A percentile compares a stretch with the other conserved stretches of the same genome.
phyloP scores from a whole-genome alignment of 2,113 vertebrate genomes.

The Pachyramphus minor region DNA sequence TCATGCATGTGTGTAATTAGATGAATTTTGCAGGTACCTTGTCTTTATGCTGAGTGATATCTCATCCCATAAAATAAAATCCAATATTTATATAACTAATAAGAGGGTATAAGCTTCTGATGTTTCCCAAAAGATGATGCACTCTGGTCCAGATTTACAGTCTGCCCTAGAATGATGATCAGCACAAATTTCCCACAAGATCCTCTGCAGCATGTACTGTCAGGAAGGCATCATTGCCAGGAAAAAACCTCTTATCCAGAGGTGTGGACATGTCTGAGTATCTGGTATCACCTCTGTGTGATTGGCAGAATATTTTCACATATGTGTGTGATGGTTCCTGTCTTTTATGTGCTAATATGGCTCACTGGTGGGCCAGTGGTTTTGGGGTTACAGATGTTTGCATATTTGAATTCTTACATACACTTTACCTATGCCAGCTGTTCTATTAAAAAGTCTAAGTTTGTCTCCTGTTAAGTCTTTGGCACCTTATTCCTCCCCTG shows the following conservation, averaged over 20 bases:
- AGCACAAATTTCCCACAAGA: not conserved
- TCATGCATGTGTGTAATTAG: accelerated
- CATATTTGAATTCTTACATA: not conserved
- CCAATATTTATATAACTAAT: not conserved
- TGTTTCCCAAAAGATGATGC: not conserved
- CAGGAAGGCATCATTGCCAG: not conserved
- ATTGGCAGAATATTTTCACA: not conserved
- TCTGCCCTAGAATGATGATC: not conserved
- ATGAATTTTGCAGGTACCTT: not conserved
- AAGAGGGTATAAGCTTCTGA: not conserved
- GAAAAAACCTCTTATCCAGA: not conserved
- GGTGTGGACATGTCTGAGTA: not conserved
- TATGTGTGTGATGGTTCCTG: not conserved
- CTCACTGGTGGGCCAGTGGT: not conserved
- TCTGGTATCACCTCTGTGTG: not conserved
- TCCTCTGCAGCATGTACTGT: not conserved
- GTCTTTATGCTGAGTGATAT: not conserved
- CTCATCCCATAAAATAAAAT: not conserved
- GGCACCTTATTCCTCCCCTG: not conserved
- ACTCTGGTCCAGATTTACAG: not conserved
- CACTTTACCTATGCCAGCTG: not conserved
- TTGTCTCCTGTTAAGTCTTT: not conserved
- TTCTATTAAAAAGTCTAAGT: not conserved
- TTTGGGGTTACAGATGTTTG: not conserved
- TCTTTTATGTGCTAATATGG: not conserved